phyloP scores from a whole-genome alignment of 2,797 vertebrate species.

The Coilia nasus region DNA sequence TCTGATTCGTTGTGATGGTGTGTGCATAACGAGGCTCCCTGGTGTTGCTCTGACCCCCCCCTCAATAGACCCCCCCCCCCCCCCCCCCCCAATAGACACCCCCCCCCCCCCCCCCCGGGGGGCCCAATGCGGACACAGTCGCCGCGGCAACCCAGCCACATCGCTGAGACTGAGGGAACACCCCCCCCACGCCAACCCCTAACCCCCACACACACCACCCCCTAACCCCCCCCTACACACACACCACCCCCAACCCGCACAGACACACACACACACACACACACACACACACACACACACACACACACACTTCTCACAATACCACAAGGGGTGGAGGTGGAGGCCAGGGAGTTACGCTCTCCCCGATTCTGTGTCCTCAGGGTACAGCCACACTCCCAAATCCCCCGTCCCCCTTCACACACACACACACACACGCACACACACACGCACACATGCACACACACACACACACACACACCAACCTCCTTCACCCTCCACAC shows the following conservation, averaged over 20 bases:
- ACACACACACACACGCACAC: conserved; percentile 48
- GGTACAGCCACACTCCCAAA: conserved; percentile 53
- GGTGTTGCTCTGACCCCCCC: conserved; percentile 56
- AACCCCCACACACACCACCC: no score
- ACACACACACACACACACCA: background rate
- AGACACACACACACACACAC: conserved; percentile 48
- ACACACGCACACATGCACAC: conserved; percentile 44
- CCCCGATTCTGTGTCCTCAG: conserved; percentile 61
- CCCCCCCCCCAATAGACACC: conserved; percentile 24
- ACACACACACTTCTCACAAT: background rate
- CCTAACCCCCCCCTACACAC: no score
- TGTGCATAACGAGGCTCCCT: conserved; percentile 70
- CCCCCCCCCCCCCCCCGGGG: conserved; percentile 47
- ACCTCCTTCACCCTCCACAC: no score
- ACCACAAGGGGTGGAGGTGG: background rate
- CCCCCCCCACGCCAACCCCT: background rate
- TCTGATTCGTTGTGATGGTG: conserved; percentile 74
- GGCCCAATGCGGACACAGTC: conserved; percentile 53
- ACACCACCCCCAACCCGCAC: conserved; percentile 50
- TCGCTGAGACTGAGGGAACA: background rate
- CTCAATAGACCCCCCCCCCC: conserved; percentile 36
- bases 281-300: conserved; percentile 8
- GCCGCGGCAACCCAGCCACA: conserved; percentile 51
- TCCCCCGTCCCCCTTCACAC: conserved; percentile 35
- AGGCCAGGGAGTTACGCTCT: conserved; percentile 69